phyloP scores from a whole-genome alignment of 2,888 invertebrate genomes.

The Epirrhoe alternata region DNA sequence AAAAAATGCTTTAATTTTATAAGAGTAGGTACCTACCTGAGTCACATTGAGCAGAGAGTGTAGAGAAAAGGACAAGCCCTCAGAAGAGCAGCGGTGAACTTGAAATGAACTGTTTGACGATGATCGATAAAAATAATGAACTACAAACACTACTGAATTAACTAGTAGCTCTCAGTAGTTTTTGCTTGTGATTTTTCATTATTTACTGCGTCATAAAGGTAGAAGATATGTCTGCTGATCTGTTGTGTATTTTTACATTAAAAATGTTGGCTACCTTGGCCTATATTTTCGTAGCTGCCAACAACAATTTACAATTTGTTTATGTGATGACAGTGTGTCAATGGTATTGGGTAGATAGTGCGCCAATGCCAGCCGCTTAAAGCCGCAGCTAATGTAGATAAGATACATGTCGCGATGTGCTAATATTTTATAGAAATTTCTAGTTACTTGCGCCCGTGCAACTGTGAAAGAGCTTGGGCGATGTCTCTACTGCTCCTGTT shows the following conservation, averaged over 20 bases:
- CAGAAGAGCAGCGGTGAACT: background rate
- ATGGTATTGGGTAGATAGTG: conserved; percentile 45
- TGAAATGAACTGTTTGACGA: background rate
- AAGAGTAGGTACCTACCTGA: background rate
- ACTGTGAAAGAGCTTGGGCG: background rate
- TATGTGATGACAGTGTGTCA: conserved; percentile 42
- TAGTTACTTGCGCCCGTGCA: background rate
- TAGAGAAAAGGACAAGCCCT: too few species aligned
- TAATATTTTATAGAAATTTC: conserved; percentile 20
- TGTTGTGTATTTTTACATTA: conserved; percentile 33
- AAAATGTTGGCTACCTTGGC: conserved; percentile 41
- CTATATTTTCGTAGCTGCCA: conserved; percentile 41
- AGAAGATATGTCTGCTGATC: conserved; percentile 21
- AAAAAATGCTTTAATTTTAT: background rate
- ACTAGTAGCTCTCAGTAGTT: background rate
- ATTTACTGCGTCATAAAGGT: conserved; percentile 11
- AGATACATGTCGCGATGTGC: conserved; percentile 26
- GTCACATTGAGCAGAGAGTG: too few species aligned
- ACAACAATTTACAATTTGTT: conserved; percentile 44
- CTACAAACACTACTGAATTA: background rate
- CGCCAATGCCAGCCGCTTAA: conserved; percentile 45
- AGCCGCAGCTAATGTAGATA: conserved; percentile 29
- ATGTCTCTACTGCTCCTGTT: background rate
- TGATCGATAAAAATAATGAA: background rate
- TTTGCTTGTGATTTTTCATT: conserved; percentile 1